Percentiles rank a stretch among this genome's conserved stretches.
Conservation (phyloP, 2,888 invertebrate species). For the Ctenicera cuprea region DNA sequence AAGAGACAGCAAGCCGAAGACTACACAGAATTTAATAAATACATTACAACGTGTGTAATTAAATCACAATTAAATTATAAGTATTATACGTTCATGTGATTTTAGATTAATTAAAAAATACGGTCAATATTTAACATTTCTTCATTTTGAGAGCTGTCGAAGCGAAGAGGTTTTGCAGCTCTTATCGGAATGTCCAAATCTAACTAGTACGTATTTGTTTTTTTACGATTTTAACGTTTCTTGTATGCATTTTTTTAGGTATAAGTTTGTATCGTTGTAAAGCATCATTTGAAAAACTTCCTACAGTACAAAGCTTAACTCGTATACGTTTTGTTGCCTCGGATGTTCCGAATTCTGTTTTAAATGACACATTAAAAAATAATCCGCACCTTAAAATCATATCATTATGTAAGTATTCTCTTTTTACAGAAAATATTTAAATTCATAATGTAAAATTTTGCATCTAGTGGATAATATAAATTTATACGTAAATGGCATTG, state of each 20-base stretch:
- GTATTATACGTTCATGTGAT: constrained; percentile 1
- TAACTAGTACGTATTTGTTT: constrained; percentile 58
- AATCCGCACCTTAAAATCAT: constrained; percentile 59
- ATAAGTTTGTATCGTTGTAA: constrained; percentile 61
- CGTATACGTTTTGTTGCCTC: constrained; percentile 59
- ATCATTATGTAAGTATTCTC: constrained; percentile 60
- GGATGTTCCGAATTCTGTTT: constrained; percentile 61
- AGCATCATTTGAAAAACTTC: constrained; percentile 61
- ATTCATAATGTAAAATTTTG: not conserved
- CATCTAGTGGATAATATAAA: constrained; percentile 61
- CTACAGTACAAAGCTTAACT: constrained; percentile 57
- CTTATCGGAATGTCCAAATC: constrained; percentile 61
- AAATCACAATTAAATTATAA: not conserved
- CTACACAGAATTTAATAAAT: constrained; percentile 61
- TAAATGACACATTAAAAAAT: constrained; percentile 60
- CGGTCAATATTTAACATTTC: constrained; percentile 59
- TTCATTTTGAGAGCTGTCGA: constrained; percentile 62
- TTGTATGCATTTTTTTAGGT: constrained; percentile 55
- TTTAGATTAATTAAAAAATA: constrained; percentile 61
- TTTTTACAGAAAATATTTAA: not conserved
- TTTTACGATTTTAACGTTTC: not conserved
- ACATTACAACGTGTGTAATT: constrained; percentile 60
- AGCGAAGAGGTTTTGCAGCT: constrained; percentile 60
- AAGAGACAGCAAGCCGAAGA: constrained; percentile 59
- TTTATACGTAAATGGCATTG: constrained; percentile 62